These are phyloP conservation scores for Ooceraea biroi DNA, from an alignment of 1,140 invertebrate species.

Conservation along the genomic window DNA sequence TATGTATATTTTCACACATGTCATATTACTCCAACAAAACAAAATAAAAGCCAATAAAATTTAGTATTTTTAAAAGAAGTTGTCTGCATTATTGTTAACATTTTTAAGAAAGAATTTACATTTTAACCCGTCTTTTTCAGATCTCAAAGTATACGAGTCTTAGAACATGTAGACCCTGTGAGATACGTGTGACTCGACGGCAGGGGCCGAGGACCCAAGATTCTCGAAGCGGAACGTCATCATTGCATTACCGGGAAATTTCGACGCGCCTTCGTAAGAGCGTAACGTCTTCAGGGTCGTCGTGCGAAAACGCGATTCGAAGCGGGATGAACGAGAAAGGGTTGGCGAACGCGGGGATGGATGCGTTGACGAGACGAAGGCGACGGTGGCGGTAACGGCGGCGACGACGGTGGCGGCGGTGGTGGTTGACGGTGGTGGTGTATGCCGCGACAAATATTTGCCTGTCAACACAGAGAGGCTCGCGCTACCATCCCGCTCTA, in stretches of 20 bases:
- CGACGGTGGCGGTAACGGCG: conserved; percentile 69
- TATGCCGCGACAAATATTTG: conserved; percentile 85
- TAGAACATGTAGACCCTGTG: background rate
- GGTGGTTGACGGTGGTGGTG: conserved; percentile 80
- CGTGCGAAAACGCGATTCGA: conserved; percentile 46
- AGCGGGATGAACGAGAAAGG: background rate
- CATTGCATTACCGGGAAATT: conserved; percentile 54
- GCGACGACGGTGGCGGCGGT: conserved; percentile 67
- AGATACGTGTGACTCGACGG: background rate
- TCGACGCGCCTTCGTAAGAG: conserved; percentile 42
- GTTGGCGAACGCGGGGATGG: conserved; percentile 28
- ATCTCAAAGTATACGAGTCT: background rate
- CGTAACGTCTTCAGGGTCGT: conserved; percentile 26
- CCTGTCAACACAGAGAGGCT: conserved; percentile 82
- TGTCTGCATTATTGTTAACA: conserved; percentile 19
- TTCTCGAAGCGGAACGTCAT: conserved; percentile 40
- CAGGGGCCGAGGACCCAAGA: conserved; percentile 10
- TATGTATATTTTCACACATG: no score
- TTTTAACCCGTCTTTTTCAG: conserved; percentile 4
- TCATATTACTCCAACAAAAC: background rate
- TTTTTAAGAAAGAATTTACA: background rate
- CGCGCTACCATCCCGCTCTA: conserved; percentile 74
- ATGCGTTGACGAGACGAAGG: conserved; percentile 70
- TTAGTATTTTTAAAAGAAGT: background rate
- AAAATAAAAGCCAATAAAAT: background rate